A percentile compares a stretch with the other conserved stretches of the same genome.
These are phyloP conservation scores for Zonotrichia leucophrys DNA, from an alignment of 2,113 vertebrate species.

Conservation along the genomic window DNA sequence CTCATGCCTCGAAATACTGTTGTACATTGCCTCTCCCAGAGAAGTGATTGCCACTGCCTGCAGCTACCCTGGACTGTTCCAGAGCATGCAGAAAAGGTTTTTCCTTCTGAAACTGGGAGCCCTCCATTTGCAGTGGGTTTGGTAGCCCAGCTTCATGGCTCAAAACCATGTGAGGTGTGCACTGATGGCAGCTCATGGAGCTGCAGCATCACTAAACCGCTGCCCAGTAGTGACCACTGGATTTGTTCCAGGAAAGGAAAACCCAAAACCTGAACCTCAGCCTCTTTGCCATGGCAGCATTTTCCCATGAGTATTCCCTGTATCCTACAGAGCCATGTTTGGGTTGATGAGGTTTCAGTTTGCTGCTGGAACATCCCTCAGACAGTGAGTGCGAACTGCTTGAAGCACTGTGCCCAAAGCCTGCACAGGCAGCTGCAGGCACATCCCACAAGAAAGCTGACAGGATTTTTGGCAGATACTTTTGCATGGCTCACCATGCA, in stretches of 20 bases:
- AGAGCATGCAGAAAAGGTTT: not conserved
- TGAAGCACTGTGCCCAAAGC: fast-evolving
- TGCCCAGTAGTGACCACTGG: not conserved
- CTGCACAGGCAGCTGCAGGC: not conserved
- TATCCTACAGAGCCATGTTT: not conserved
- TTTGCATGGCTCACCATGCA: not conserved
- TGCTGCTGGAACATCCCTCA: not conserved
- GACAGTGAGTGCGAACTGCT: not conserved
- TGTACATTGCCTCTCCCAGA: not conserved
- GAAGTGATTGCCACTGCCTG: not conserved
- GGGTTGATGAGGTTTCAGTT: not conserved
- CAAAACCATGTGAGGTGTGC: not conserved
- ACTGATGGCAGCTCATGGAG: not conserved
- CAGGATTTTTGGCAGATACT: not conserved
- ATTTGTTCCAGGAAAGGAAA: not conserved
- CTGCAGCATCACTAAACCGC: not conserved
- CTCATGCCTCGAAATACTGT: not conserved
- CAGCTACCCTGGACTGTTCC: not conserved
- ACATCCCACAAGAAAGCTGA: not conserved
- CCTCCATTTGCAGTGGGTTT: not conserved
- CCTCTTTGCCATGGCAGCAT: not conserved
- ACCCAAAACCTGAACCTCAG: not conserved
- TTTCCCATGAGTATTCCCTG: not conserved
- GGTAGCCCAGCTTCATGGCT: not conserved
- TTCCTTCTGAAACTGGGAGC: not conserved